Evolutionary conservation across 2,797 vertebrate genomes (phyloP), one percentile per base, ranked within the genome.

Genomic region (Decapterus maruadsi): DNA sequence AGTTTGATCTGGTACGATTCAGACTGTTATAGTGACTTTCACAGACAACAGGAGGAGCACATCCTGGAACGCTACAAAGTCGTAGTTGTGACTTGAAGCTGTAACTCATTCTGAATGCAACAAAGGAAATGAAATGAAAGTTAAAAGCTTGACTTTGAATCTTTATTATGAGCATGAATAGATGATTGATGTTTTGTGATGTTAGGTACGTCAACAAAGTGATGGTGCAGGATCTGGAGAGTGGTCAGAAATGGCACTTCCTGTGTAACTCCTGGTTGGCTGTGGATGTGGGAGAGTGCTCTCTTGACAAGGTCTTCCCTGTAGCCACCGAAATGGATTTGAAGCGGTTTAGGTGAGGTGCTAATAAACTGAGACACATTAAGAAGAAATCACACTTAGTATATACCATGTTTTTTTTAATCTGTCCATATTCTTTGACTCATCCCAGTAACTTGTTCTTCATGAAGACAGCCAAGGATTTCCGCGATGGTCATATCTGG

Each of bases 191-290:
- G 13, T 78, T 74, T 12, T 38, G 11, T 57, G 55, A n/a, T n/a
- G n/a, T n/a, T 87, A 99, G 98, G 98, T 99, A 98, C 9, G 92
- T 99, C 78, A 98, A 96, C 91, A 95, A 95, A 84, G 96, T 97
- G 13, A 90, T 95, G 80, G 96, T 98, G 72, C 96, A 98, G 16
- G 97, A 99, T 81, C 83, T 98, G 74, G 95, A 94, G 16, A 92
- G 80, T 46, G 96, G 96, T 83, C 94, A 92, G 82, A 97, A 96
- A 74, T 98, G 97, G 97, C 95, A 97, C 77, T 98, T 99, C 87
- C 95, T 99, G 70, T 99, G 98, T 87, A 98, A 96, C 82, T 97
- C 97, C 0, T 99, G 98, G 98, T 89, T 99, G 75, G 95, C 97
- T 51, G 70, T 97, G n/a, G 95, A 98, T 69, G 93, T 97, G 11